Evolutionary conservation across 1,140 invertebrate genomes (phyloP).

Genomic region (Cotesia chilonis): DNA sequence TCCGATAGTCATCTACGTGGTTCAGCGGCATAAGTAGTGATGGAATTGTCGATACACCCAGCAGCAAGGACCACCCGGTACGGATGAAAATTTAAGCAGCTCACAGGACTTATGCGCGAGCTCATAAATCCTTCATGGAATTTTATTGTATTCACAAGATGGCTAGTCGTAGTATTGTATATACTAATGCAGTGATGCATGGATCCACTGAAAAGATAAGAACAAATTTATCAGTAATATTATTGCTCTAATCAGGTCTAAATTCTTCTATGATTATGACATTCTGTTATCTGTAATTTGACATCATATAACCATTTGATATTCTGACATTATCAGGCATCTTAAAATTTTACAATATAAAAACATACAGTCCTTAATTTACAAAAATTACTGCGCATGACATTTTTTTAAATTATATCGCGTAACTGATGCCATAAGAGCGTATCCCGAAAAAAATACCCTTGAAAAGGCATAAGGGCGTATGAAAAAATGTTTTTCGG

Average conservation of each 20-base stretch:
- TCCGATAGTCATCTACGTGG: constrained; percentile 74
- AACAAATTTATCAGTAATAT: constrained; percentile 34
- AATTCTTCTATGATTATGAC: too few relatives aligned
- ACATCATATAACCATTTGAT: too few relatives aligned
- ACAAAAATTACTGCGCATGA: too few relatives aligned
- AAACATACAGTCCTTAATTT: too few relatives aligned
- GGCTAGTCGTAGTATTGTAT: constrained; percentile 77
- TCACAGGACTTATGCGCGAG: constrained; percentile 83
- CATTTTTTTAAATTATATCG: too few relatives aligned
- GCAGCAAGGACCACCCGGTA: constrained; percentile 79
- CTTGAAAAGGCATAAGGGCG: too few relatives aligned
- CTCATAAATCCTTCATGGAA: constrained; percentile 93
- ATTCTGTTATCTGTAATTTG: too few relatives aligned
- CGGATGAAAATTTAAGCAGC: constrained; percentile 88
- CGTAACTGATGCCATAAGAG: too few relatives aligned
- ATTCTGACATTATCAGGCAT: too few relatives aligned
- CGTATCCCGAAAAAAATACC: too few relatives aligned
- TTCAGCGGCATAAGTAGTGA: constrained; percentile 79
- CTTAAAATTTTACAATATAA: too few relatives aligned
- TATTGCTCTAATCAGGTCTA: background rate
- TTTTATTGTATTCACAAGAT: constrained; percentile 78
- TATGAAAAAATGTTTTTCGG: too few relatives aligned
- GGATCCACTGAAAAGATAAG: constrained; percentile 75
- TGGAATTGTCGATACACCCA: constrained; percentile 79
- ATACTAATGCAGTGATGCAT: constrained; percentile 83